Percentiles rank a stretch among this genome's conserved stretches.
Conservation (phyloP, 2,797 vertebrate genomes). For the Rhodeus uyekii region DNA sequence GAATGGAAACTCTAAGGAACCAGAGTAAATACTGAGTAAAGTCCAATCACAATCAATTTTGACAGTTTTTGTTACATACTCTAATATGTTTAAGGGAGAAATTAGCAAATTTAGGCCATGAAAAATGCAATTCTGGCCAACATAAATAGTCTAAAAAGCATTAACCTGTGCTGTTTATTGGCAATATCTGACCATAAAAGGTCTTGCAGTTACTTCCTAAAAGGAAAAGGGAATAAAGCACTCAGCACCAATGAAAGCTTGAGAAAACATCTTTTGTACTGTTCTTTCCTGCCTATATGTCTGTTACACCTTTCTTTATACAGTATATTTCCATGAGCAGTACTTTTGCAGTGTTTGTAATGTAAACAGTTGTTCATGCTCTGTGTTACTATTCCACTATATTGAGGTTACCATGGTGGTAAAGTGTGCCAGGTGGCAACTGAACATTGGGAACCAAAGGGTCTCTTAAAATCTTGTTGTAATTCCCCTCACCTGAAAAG, state of each 20-base stretch:
- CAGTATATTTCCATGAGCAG: slow-evolving; percentile 15
- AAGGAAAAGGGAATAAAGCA: not conserved
- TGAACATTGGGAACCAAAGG: slow-evolving; percentile 41
- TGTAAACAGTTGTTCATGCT: slow-evolving; percentile 17
- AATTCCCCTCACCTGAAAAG: slow-evolving; percentile 54
- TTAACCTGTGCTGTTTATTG: slow-evolving; percentile 24
- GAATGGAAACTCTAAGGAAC: not conserved
- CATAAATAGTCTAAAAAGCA: slow-evolving; percentile 51
- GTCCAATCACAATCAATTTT: slow-evolving; percentile 46
- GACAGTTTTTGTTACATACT: slow-evolving; percentile 52
- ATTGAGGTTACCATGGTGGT: slow-evolving; percentile 43
- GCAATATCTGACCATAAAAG: not conserved
- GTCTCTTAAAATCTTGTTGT: slow-evolving; percentile 53
- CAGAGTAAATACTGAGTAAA: slow-evolving; percentile 3
- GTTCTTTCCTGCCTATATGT: slow-evolving; percentile 18
- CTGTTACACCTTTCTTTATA: slow-evolving; percentile 25
- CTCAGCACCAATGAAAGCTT: not conserved
- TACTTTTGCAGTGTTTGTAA: slow-evolving; percentile 6
- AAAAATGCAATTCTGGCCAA: slow-evolving; percentile 38
- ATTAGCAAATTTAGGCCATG: slow-evolving; percentile 47
- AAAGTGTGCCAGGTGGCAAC: slow-evolving; percentile 51
- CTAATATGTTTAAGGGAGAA: slow-evolving; percentile 55
- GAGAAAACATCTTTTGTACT: slow-evolving; percentile 7
- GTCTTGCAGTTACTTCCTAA: not conserved
- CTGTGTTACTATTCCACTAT: not conserved